A percentile compares a stretch with the other conserved stretches of the same genome.
Conservation (phyloP, 2,113 vertebrate species). For the Morphnarchus princeps region DNA sequence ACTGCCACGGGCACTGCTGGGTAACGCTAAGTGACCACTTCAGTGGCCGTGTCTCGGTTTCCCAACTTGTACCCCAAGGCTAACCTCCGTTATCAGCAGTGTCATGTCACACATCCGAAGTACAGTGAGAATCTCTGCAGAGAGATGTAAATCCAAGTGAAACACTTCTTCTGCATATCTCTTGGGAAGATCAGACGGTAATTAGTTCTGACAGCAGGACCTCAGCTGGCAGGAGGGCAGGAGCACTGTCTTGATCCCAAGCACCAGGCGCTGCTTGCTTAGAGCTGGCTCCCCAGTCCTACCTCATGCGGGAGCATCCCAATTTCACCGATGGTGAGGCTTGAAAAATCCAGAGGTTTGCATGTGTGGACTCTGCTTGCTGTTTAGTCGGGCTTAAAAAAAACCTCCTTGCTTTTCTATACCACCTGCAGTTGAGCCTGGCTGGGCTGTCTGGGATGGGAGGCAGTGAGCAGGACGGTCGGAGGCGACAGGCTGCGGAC, state of each 20-base stretch:
- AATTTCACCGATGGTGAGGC: fast-evolving
- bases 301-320: not conserved
- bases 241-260: not conserved
- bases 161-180: not conserved
- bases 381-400: not conserved
- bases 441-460: fast-evolving
- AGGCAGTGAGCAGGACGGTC: fast-evolving
- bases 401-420: not conserved
- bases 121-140: not conserved
- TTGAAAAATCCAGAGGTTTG: not conserved
- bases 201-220: not conserved
- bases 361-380: fast-evolving
- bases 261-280: not conserved
- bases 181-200: not conserved
- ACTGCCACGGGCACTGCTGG: not conserved
- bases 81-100: not conserved
- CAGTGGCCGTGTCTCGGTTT: not conserved
- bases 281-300: fast-evolving
- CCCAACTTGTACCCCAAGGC: fast-evolving
- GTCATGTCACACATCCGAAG: not conserved
- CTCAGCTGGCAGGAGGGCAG: not conserved
- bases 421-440: fast-evolving
- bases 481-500: not conserved
- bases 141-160: not conserved
- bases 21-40: fast-evolving